Conservation (phyloP, 1,140 invertebrate species). For the Drosophila arawakana region DNA sequence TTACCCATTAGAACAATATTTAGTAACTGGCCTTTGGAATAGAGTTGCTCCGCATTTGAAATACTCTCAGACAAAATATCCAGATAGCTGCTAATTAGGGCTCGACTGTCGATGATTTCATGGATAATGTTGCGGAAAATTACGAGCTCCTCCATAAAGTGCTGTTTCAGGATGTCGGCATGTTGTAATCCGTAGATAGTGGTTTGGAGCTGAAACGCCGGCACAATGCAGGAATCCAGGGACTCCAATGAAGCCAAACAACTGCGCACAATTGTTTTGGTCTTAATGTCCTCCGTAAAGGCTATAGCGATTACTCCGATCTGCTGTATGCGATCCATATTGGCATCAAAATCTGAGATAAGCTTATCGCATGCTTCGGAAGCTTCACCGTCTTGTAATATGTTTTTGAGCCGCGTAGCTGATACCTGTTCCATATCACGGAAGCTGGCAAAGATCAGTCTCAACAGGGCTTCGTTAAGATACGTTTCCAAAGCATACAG, state of each 20-base stretch:
- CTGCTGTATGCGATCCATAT: constrained; percentile 74
- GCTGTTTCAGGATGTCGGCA: constrained; percentile 64
- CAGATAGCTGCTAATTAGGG: constrained; percentile 62
- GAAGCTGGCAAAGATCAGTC: constrained; percentile 62
- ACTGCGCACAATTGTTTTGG: constrained; percentile 72
- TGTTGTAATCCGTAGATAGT: constrained; percentile 34
- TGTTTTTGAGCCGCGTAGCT: constrained; percentile 40
- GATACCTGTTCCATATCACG: constrained; percentile 59
- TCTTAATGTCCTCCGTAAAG: constrained; percentile 67
- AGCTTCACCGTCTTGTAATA: constrained; percentile 21
- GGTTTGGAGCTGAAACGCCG: constrained; percentile 55
- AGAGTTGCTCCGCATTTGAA: constrained; percentile 31
- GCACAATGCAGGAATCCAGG: constrained; percentile 70
- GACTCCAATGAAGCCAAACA: constrained; percentile 76
- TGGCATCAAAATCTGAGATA: constrained; percentile 68
- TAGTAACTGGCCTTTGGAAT: constrained; percentile 16
- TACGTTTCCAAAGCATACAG: constrained; percentile 67
- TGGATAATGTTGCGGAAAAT: constrained; percentile 72
- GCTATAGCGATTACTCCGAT: constrained; percentile 80
- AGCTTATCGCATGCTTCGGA: constrained; percentile 38
- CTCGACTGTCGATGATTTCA: constrained; percentile 73
- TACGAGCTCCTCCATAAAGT: constrained; percentile 69
- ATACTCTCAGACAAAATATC: constrained; percentile 60
- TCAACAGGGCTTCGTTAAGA: constrained; percentile 71
- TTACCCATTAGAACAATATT: constrained; percentile 63